Percentiles rank a stretch among this genome's conserved stretches.
Evolutionary conservation across 2,888 invertebrate species (phyloP).

Genomic region (Platycheirus rosarum): DNA sequence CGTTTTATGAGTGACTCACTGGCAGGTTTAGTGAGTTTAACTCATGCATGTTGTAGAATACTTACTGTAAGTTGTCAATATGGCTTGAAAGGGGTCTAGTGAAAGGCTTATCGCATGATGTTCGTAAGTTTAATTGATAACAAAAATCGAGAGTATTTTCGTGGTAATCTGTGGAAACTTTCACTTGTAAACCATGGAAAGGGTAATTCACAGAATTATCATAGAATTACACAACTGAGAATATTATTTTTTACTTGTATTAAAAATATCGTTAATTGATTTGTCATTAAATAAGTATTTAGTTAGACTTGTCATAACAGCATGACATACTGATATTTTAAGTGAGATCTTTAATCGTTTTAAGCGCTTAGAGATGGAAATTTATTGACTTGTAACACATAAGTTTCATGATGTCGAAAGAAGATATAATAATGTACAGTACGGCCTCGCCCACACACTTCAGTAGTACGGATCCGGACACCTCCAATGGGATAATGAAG

Average conservation of each 20-base stretch:
- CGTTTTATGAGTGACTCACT: constrained; percentile 24
- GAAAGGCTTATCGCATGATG: constrained; percentile 1
- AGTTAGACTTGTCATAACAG: not conserved
- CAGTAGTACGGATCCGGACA: no score
- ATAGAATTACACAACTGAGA: not conserved
- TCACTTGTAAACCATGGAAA: not conserved
- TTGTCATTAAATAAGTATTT: not conserved
- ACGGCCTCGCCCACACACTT: no score
- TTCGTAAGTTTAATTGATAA: constrained; percentile 8
- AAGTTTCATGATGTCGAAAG: no score
- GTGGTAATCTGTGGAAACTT: not conserved
- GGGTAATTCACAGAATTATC: constrained; percentile 14
- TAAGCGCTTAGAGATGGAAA: no score
- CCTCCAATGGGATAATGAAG: no score
- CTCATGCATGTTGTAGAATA: no score
- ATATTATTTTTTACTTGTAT: not conserved
- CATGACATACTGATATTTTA: not conserved
- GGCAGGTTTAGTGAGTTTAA: no score
- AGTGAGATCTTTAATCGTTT: not conserved
- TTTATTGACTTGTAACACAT: no score
- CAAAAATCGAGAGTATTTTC: constrained; percentile 8
- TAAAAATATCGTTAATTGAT: not conserved
- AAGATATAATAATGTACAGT: no score
- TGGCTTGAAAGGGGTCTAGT: not conserved
- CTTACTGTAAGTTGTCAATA: no score